Conservation (phyloP, 2,797 vertebrate genomes). For the Hydrophis major region DNA sequence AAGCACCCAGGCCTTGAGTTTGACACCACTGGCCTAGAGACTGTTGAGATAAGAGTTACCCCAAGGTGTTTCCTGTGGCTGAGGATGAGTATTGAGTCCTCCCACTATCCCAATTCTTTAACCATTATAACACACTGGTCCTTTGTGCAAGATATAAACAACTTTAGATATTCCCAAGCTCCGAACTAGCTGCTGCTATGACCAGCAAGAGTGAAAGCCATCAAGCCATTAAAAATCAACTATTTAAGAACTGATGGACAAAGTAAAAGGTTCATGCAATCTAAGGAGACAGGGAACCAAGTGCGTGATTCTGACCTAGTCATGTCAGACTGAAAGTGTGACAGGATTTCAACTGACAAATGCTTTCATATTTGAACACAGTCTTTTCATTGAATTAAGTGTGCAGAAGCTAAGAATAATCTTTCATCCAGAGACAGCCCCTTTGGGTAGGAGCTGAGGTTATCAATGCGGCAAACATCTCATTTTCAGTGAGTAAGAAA, state of each 20-base stretch:
- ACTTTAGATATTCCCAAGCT: conserved; percentile 48
- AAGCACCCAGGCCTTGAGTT: no score
- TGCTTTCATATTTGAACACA: conserved; percentile 45
- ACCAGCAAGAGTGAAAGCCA: conserved; percentile 56
- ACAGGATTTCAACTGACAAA: conserved; percentile 65
- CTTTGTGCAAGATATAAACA: conserved; percentile 47
- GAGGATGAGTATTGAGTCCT: neutral
- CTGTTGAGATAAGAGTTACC: neutral
- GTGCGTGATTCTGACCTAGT: conserved; percentile 56
- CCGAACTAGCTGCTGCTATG: conserved; percentile 49
- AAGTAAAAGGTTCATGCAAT: conserved; percentile 54
- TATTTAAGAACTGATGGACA: conserved; percentile 60
- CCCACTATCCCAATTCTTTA: neutral
- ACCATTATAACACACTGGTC: neutral
- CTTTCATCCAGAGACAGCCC: conserved; percentile 54
- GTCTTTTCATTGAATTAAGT: conserved; percentile 60
- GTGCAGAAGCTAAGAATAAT: conserved; percentile 55
- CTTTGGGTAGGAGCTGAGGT: conserved; percentile 54
- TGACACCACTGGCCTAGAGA: neutral
- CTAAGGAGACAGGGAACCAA: conserved; percentile 55
- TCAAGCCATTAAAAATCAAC: conserved; percentile 64
- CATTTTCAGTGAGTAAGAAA: conserved; percentile 47
- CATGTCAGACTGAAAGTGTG: conserved; percentile 60
- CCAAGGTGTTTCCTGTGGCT: neutral
- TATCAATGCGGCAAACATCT: conserved; percentile 43